Conservation (phyloP, 1,140 invertebrate species). For the Heliconius hermathena region DNA sequence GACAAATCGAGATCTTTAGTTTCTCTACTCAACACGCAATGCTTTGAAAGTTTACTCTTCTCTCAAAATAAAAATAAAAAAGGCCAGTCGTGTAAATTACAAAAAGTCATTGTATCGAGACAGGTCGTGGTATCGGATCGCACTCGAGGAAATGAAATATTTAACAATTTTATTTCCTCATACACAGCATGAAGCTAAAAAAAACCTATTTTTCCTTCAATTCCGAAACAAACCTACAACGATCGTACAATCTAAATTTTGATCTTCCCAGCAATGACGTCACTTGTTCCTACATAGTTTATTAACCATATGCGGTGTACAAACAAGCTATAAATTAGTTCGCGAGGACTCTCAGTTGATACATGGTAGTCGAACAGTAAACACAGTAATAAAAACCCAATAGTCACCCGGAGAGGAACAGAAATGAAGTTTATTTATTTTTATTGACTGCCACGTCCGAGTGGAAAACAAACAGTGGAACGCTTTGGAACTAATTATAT, state of each 20-base stretch:
- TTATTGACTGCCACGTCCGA: conserved; percentile 29
- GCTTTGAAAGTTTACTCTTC: too few species aligned
- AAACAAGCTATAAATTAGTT: conserved; percentile 45
- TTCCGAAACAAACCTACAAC: too few species aligned
- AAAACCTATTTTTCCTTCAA: too few species aligned
- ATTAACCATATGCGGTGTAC: conserved; percentile 31
- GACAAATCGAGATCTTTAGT: too few species aligned
- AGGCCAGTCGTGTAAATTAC: too few species aligned
- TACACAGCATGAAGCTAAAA: too few species aligned
- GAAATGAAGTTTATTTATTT: conserved; percentile 29
- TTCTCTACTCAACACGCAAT: too few species aligned
- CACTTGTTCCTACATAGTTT: neutral
- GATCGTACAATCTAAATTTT: neutral
- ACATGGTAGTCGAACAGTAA: conserved; percentile 41
- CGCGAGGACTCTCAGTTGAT: conserved; percentile 36
- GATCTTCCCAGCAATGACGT: neutral
- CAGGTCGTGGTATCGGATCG: too few species aligned
- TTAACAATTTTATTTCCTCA: too few species aligned
- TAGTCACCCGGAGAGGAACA: conserved; percentile 27
- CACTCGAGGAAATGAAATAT: too few species aligned
- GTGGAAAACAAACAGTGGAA: conserved; percentile 12
- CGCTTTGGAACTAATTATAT: conserved; percentile 12
- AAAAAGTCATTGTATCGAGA: too few species aligned
- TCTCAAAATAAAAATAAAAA: too few species aligned
- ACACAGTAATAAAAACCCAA: conserved; percentile 45